Percentiles rank a stretch among this genome's conserved stretches.
These are phyloP conservation scores for Xyliphius kryptos DNA, from an alignment of 2,113 vertebrate genomes.

Conservation along the genomic window DNA sequence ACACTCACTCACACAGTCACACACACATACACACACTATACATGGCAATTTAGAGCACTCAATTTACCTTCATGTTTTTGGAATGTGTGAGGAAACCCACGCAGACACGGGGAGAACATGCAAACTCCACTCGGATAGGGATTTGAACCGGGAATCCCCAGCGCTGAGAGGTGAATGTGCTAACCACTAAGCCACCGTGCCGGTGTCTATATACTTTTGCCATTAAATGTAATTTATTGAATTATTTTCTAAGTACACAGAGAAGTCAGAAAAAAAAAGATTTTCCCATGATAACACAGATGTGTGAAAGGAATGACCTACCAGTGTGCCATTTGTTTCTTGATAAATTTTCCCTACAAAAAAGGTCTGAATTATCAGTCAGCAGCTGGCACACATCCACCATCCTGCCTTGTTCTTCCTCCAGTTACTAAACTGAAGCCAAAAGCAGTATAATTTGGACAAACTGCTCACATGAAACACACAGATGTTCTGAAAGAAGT, in stretches of 20 bases:
- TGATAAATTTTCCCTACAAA: slow-evolving; percentile 17
- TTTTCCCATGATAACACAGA: not conserved
- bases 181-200: too few relatives aligned
- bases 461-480: slow-evolving; percentile 22
- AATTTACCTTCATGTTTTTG: too few relatives aligned
- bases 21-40: too few relatives aligned
- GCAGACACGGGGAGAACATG: too few relatives aligned
- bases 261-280: not conserved
- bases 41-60: too few relatives aligned
- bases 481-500: slow-evolving; percentile 14
- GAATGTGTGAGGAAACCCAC: too few relatives aligned
- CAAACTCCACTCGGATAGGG: too few relatives aligned
- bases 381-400: slow-evolving; percentile 26
- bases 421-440: slow-evolving; percentile 7
- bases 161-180: too few relatives aligned
- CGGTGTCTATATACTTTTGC: too few relatives aligned
- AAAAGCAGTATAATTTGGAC: slow-evolving; percentile 28
- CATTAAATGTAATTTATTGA: not conserved
- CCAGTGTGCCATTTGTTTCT: slow-evolving; percentile 13
- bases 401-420: slow-evolving; percentile 17
- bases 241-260: not conserved
- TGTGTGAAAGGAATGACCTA: slow-evolving; percentile 10
- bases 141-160: too few relatives aligned
- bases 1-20: too few relatives aligned
- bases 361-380: slow-evolving; percentile 16